Percentiles rank a stretch among this genome's conserved stretches.
Conservation (phyloP, 2,113 vertebrate genomes). For the Aspidoscelis tigris region DNA sequence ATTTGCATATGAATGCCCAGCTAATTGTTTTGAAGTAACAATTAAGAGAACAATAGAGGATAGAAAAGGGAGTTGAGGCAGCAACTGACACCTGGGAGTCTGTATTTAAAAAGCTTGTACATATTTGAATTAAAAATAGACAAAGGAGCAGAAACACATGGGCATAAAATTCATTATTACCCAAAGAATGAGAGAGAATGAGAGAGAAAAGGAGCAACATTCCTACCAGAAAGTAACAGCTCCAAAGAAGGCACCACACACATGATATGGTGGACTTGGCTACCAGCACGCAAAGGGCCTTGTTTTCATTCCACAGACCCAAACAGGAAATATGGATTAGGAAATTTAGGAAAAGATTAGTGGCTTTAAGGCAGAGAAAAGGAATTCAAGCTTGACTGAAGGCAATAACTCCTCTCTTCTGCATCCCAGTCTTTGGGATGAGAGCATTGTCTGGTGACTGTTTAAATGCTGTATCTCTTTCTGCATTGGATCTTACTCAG, state of each 20-base stretch:
- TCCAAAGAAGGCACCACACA: slow-evolving; percentile 36
- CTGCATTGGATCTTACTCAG: too few species aligned
- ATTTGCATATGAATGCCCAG: slow-evolving; percentile 82
- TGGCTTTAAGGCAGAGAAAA: slow-evolving; percentile 7
- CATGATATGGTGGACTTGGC: slow-evolving; percentile 12
- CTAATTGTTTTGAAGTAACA: slow-evolving; percentile 85
- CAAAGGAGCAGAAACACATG: slow-evolving; percentile 70
- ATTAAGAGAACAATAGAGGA: slow-evolving; percentile 83
- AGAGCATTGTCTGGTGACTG: too few species aligned
- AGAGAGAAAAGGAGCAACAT: background rate
- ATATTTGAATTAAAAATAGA: slow-evolving; percentile 80
- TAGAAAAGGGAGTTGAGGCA: slow-evolving; percentile 77
- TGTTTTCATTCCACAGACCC: slow-evolving; percentile 14
- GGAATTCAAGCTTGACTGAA: background rate
- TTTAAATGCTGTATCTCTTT: too few species aligned
- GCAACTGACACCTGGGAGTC: slow-evolving; percentile 81
- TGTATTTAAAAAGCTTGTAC: slow-evolving; percentile 79
- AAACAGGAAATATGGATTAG: background rate
- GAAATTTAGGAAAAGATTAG: background rate
- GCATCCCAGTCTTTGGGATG: too few species aligned
- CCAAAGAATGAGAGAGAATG: slow-evolving; percentile 37
- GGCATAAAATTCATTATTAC: slow-evolving; percentile 69
- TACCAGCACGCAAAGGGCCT: slow-evolving; percentile 24
- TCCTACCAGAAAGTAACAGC: slow-evolving; percentile 29
- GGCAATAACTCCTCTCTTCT: background rate